These are phyloP conservation scores for Lepus americanus DNA, from an alignment of 2,113 vertebrate genomes.

Conservation along the genomic window DNA sequence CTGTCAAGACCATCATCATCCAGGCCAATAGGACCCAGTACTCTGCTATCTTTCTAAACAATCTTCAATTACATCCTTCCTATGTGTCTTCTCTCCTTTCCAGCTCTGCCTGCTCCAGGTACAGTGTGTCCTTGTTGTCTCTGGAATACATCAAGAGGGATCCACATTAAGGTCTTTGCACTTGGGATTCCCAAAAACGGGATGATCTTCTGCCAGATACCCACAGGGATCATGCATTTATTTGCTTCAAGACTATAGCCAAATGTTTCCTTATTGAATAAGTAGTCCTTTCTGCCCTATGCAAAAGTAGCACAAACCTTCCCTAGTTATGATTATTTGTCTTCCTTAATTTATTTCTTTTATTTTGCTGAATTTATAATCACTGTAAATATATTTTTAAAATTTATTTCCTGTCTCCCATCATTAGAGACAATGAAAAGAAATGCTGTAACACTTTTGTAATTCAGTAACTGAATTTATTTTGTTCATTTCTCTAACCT, in stretches of 20 bases:
- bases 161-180: not conserved
- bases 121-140: not conserved
- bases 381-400: not conserved
- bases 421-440: not conserved
- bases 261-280: not conserved
- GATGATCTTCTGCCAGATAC: not conserved
- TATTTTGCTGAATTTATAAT: constrained; percentile 47
- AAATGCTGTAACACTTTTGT: not conserved
- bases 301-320: not conserved
- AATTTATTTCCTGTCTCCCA: not conserved
- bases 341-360: constrained; percentile 4
- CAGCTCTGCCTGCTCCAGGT: not conserved
- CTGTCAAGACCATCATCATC: not conserved
- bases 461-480: not conserved
- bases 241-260: not conserved
- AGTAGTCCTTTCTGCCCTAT: not conserved
- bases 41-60: not conserved
- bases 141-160: not conserved
- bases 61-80: not conserved
- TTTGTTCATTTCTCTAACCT: not conserved
- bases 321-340: not conserved
- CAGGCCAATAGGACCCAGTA: not conserved
- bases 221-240: not conserved
- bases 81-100: not conserved
- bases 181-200: not conserved